A percentile compares a stretch with the other conserved stretches of the same genome.
Conservation (phyloP, 1,140 invertebrate genomes). For the Amphibalanus amphitrite region DNA sequence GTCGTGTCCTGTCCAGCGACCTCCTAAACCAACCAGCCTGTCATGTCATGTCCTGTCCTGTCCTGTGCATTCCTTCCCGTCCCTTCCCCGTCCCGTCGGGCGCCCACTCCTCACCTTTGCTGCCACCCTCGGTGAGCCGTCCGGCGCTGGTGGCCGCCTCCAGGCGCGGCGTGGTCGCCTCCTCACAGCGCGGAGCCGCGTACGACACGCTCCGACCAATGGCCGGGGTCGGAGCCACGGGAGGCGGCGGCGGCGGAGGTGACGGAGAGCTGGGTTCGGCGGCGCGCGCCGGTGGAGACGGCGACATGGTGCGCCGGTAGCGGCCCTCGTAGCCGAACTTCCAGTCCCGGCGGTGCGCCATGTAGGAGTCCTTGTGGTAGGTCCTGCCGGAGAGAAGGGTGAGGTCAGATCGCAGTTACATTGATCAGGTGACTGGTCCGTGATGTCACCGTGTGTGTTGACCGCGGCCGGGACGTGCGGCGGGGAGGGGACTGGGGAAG, state of each 20-base stretch:
- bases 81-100: too few species aligned
- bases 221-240: too few species aligned
- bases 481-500: too few species aligned
- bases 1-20: too few species aligned
- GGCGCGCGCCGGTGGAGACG: conserved; percentile 27
- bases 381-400: conserved; percentile 38
- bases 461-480: too few species aligned
- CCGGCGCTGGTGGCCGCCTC: neutral
- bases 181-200: neutral
- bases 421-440: too few species aligned
- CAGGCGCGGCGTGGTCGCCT: neutral
- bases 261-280: neutral
- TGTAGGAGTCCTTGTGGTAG: conserved; percentile 58
- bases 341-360: conserved; percentile 44
- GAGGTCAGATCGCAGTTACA: too few species aligned
- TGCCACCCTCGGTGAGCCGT: neutral
- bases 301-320: conserved; percentile 54
- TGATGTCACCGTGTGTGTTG: too few species aligned
- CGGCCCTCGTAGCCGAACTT: conserved; percentile 48
- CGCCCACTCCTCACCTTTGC: neutral
- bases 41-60: too few species aligned
- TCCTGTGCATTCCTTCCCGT: too few species aligned
- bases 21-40: too few species aligned
- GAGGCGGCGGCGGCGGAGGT: conserved; percentile 5
- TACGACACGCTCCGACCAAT: neutral